Conservation (phyloP, 1,140 invertebrate genomes). For the Macrobrachium nipponense region DNA sequence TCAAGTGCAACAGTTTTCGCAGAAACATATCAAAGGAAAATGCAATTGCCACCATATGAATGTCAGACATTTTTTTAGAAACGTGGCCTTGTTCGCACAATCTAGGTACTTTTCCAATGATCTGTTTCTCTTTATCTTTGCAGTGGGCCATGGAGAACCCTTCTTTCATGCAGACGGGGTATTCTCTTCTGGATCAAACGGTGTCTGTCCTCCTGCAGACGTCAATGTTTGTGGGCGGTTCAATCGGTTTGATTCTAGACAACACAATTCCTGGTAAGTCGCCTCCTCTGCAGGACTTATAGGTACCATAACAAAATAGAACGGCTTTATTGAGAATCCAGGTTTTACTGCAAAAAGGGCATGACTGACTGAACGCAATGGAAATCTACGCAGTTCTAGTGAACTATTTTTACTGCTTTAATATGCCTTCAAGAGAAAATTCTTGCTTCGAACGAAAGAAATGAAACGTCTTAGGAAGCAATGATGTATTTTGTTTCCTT, state of each 20-base stretch:
- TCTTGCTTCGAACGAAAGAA: no score
- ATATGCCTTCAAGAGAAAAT: no score
- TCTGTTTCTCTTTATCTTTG: background rate
- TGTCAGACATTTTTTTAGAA: background rate
- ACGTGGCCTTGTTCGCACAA: background rate
- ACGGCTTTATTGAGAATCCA: background rate
- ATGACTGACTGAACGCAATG: background rate
- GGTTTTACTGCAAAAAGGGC: background rate
- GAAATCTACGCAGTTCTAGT: no score
- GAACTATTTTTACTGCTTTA: no score
- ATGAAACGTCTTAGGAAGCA: no score
- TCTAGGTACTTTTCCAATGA: background rate
- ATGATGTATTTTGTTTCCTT: no score
- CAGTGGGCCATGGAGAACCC: conserved; percentile 31
- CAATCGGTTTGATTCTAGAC: conserved; percentile 68
- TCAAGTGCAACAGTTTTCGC: no score
- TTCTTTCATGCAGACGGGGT: conserved; percentile 1
- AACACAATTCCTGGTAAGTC: conserved; percentile 69
- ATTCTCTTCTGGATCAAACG: conserved; percentile 51
- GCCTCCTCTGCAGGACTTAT: background rate
- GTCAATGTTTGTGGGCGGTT: conserved; percentile 69
- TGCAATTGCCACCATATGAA: no score
- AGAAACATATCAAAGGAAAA: no score
- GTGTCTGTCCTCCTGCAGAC: conserved; percentile 68
- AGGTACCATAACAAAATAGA: background rate